Percentiles rank a stretch among this genome's conserved stretches.
Conservation (phyloP, 2,888 invertebrate genomes). For the Orchesella flavescens region DNA sequence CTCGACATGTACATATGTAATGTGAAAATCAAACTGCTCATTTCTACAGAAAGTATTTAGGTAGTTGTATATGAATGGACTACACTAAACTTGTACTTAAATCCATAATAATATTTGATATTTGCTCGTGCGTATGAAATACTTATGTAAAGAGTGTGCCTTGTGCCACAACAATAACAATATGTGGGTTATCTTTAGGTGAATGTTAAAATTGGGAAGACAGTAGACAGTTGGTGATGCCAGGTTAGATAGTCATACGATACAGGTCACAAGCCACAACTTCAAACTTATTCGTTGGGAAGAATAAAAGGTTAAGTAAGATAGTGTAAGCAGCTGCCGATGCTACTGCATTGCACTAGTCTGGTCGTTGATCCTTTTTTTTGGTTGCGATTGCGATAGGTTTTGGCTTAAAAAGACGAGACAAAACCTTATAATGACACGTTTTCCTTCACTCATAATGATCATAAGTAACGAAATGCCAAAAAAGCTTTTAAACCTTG, state of each 20-base stretch:
- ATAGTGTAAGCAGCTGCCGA: slow-evolving; percentile 31
- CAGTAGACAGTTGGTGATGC: slow-evolving; percentile 46
- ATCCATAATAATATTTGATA: too few relatives aligned
- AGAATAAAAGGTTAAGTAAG: slow-evolving; percentile 40
- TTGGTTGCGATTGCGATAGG: too few relatives aligned
- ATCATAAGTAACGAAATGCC: slow-evolving; percentile 36
- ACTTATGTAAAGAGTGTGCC: slow-evolving; percentile 22
- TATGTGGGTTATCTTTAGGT: background rate
- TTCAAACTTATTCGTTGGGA: too few relatives aligned
- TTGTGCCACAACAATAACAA: slow-evolving; percentile 30
- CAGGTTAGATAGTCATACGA: slow-evolving; percentile 28
- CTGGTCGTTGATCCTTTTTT: background rate
- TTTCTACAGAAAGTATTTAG: background rate
- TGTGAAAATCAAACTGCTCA: background rate
- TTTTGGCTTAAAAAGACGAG: too few relatives aligned
- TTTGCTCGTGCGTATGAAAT: too few relatives aligned
- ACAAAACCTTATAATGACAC: slow-evolving; percentile 25
- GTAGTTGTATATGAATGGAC: background rate
- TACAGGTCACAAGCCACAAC: slow-evolving; percentile 44
- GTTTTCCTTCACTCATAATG: slow-evolving; percentile 49
- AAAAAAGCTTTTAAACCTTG: slow-evolving; percentile 19
- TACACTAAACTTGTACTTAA: background rate
- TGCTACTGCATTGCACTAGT: slow-evolving; percentile 18
- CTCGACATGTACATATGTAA: too few relatives aligned
- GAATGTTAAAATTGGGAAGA: background rate